Evolutionary conservation across 2,113 vertebrate species (phyloP), one percentile per base, ranked within the genome.

Genomic region (Onychorhynchus coronatus): DNA sequence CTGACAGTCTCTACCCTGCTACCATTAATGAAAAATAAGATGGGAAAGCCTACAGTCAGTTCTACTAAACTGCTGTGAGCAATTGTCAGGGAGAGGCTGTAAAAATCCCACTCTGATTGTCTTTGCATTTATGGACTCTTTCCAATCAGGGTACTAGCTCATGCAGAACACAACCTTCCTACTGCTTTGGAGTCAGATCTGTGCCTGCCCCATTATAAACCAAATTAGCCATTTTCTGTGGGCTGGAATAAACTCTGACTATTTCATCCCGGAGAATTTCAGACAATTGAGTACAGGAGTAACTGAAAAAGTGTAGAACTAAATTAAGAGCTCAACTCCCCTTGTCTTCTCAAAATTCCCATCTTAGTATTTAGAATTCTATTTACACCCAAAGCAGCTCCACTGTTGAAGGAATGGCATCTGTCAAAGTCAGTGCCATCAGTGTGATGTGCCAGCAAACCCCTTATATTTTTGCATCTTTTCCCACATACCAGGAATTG

Each of bases 391-490:
- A 93, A 56, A 66, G 7, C 75, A 74, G 47, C 62, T 77, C 79
- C 35, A 28, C 78, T 94, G 67, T 72, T 0, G 7, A 94, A 86
- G 72, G 55, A 95, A 93, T 63, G 80, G 56, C 82, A 96, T 85
- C 85, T 96, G 92, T 95, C 75, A 84, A 83, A 94, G 65, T 84
- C 88, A 67, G 46, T 31, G 44, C 61, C 14, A 1, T 56, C 79
- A 41, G 2, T 30, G 35, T 90, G 91, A 94, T 71, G 44, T 96
- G 89, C 94, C 95, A 95, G 74, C 75, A 95, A 73, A 91, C 67
- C 50, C 72, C 94, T 93, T 86, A 63, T 73, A 44, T 83, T 88
- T 92, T 91, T 94, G 63, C 85, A 91, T 93, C 85, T 95, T 95
- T 95, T 78, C 76, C 83, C 73, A 93, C 73, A 15, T 92, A 59